These are phyloP conservation scores for Limnephilus auricula DNA, from an alignment of 2,888 invertebrate species.

Conservation along the genomic window DNA sequence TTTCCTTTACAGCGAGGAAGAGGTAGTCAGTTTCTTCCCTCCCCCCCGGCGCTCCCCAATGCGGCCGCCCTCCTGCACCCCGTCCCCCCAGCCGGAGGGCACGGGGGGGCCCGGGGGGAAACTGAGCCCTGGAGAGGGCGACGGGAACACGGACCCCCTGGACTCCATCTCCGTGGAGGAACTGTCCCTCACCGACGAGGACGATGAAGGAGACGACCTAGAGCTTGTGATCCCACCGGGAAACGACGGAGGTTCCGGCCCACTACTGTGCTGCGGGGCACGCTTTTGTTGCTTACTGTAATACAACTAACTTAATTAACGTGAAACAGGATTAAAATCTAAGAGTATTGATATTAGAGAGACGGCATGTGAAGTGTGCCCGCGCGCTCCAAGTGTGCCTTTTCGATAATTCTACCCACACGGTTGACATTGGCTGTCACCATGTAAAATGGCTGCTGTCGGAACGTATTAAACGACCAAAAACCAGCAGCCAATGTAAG, in stretches of 20 bases:
- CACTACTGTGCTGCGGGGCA: constrained; percentile 46
- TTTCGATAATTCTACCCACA: no score
- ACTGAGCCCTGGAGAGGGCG: neutral
- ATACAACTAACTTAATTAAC: neutral
- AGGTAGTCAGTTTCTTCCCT: constrained; percentile 76
- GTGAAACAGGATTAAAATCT: neutral
- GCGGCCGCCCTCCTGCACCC: neutral
- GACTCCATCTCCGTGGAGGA: constrained; percentile 65
- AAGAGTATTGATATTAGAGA: no score
- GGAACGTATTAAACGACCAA: no score
- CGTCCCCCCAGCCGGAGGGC: neutral
- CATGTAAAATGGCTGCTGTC: no score
- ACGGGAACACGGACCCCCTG: constrained; percentile 35
- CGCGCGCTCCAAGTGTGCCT: no score
- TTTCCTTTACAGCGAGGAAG: constrained; percentile 73
- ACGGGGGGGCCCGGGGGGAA: constrained; percentile 69
- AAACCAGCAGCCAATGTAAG: no score
- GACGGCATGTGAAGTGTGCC: no score
- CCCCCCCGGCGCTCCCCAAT: constrained; percentile 67
- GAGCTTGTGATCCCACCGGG: constrained; percentile 60
- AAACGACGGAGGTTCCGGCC: neutral
- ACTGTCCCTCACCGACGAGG: constrained; percentile 63
- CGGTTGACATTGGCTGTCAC: no score
- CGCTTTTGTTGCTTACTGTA: constrained; percentile 50
- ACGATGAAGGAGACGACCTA: constrained; percentile 65